Evolutionary conservation across 2,113 vertebrate species (phyloP).

Genomic region (Hydrochoerus hydrochaeris): DNA sequence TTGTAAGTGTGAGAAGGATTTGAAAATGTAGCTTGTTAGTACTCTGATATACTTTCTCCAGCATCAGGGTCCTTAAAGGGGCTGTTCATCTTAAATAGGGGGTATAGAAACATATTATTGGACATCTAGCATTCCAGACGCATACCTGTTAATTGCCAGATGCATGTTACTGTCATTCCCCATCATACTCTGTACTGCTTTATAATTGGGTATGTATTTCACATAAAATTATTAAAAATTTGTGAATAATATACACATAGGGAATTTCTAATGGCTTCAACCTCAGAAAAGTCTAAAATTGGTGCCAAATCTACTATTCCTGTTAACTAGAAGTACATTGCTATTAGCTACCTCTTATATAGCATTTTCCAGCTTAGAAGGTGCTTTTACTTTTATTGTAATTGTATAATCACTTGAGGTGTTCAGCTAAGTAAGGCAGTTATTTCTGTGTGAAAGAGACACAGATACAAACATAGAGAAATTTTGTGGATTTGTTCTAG

Average conservation of each 20-base stretch:
- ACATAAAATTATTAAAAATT: neutral
- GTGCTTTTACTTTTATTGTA: neutral
- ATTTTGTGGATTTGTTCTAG: conserved; percentile 1
- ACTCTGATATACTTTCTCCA: neutral
- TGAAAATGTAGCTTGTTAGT: neutral
- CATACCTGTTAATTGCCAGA: neutral
- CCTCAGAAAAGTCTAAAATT: neutral
- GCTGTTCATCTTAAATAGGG: neutral
- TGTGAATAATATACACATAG: neutral
- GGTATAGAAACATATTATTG: neutral
- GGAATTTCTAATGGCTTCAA: neutral
- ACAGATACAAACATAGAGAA: neutral
- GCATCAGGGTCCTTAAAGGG: neutral
- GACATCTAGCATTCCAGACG: neutral
- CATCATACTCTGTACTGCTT: neutral
- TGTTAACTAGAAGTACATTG: neutral
- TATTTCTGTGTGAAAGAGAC: neutral
- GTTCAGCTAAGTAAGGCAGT: neutral
- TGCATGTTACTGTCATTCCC: neutral
- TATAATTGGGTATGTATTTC: conserved; percentile 23
- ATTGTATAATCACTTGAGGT: neutral
- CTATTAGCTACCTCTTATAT: neutral
- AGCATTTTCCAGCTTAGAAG: neutral
- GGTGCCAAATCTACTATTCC: neutral
- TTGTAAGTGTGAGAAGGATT: neutral